Base-by-base conservation (phyloP, 2,113 vertebrate genomes). In the Sceloporus tristichus region DNA sequence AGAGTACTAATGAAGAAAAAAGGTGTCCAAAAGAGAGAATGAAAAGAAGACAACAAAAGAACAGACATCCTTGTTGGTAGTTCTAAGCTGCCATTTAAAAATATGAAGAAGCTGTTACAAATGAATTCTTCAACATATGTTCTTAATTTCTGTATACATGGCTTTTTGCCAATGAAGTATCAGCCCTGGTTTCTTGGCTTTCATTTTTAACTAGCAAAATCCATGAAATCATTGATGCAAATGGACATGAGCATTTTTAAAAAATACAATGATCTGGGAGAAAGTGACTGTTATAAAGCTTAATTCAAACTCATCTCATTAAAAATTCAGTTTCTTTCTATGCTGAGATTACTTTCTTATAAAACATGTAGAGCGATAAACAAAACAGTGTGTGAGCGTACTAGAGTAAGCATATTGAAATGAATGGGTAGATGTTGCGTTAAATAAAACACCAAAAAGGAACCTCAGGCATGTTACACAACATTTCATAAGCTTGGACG, bases 51-150 rank as follows among this genome's bases (percentile, higher is more conserved):
- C 87, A 85, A 84, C 89, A 90, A 66, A 89, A 81, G 27, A 94
- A 93, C 94, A 93, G 93, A 96, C 95, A 95, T 89, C 93, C 90
- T 91, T 96, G 96, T 96, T 96, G 96, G 95, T 96, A 95, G 94
- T 96, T 97, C 97, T 95, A 95, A 93, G 94, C 92, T 93, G 95
- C 91, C 94, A 85, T 94, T 96, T 95, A 93, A 91, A 95, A 93
- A 38, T 14, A 54, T 94, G 96, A 93, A 97, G 97, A 96, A 96
- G 95, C 96, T 97, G 95, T 95, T 97, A 97, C 96, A 98, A 97
- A 97, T 96, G 95, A 92, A 89, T 96, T 97, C 96, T 97, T 97
- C 95, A 95, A 93, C 97, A 98, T 97, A 94, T 97, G 97, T 97
- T 98, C 96, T 96, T 97, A 97, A 98, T 98, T 98, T 96, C 92